These are phyloP conservation scores for Pedicia rivosa DNA, from an alignment of 2,888 invertebrate species.

Conservation along the genomic window DNA sequence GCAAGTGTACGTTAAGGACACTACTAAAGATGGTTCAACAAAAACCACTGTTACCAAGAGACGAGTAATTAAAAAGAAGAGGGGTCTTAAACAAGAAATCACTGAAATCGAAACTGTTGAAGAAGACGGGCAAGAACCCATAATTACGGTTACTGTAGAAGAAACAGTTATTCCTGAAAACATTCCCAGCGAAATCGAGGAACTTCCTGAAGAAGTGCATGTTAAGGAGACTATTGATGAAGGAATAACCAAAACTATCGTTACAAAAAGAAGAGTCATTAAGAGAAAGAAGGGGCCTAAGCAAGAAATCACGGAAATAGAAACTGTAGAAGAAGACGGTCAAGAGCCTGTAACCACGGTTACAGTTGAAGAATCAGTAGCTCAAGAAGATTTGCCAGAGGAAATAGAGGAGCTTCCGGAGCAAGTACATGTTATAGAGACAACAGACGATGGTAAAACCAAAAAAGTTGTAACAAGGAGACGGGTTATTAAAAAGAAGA, in stretches of 20 bases:
- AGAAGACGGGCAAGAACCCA: slow-evolving; percentile 18
- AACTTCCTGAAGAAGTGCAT: slow-evolving; percentile 19
- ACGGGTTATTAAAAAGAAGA: slow-evolving; percentile 11
- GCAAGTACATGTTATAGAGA: slow-evolving; percentile 18
- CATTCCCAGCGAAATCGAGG: slow-evolving; percentile 19
- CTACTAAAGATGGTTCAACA: slow-evolving; percentile 24
- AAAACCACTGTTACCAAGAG: slow-evolving; percentile 24
- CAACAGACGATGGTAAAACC: slow-evolving; percentile 25
- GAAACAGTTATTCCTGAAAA: slow-evolving; percentile 17
- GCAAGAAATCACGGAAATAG: slow-evolving; percentile 22
- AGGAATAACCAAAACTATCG: slow-evolving; percentile 18
- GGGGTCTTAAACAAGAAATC: slow-evolving; percentile 17
- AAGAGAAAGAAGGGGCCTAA: slow-evolving; percentile 24
- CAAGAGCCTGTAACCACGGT: slow-evolving; percentile 21
- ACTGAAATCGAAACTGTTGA: slow-evolving; percentile 17
- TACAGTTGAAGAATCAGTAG: slow-evolving; percentile 13
- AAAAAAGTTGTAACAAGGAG: slow-evolving; percentile 18
- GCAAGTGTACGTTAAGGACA: slow-evolving; percentile 25
- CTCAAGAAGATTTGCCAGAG: slow-evolving; percentile 11
- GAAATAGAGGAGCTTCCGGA: slow-evolving; percentile 16
- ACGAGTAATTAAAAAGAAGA: slow-evolving; percentile 24
- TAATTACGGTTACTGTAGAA: slow-evolving; percentile 16
- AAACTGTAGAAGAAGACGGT: slow-evolving; percentile 20
- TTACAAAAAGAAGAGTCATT: slow-evolving; percentile 21
- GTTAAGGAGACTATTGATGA: slow-evolving; percentile 11